Evolutionary conservation across 2,888 invertebrate genomes (phyloP).

Genomic region (Amiota mariae): DNA sequence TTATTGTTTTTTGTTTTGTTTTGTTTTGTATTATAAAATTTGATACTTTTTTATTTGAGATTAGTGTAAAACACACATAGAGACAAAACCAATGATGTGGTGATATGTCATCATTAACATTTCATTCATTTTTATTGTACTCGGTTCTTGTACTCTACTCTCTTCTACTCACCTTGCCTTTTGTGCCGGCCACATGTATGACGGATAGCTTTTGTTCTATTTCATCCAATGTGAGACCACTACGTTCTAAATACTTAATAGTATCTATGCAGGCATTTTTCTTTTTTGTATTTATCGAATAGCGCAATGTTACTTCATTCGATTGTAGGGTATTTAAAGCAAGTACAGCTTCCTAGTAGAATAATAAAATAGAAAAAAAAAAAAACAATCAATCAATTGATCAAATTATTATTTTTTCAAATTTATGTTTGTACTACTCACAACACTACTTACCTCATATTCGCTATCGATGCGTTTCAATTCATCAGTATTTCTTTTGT

Average conservation of each 20-base stretch:
- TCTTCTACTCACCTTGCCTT: slow-evolving; percentile 84
- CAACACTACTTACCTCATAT: slow-evolving; percentile 50
- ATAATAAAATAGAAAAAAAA: slow-evolving; percentile 15
- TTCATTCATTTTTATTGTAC: too few species aligned
- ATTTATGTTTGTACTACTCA: not conserved
- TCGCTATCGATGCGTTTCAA: slow-evolving; percentile 29
- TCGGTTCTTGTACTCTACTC: too few species aligned
- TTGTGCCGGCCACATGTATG: slow-evolving; percentile 97
- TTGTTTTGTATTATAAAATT: too few species aligned
- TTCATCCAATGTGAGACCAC: slow-evolving; percentile 79
- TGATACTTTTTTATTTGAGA: too few species aligned
- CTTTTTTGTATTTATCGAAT: slow-evolving; percentile 67
- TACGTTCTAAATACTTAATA: slow-evolving; percentile 77
- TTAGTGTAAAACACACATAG: too few species aligned
- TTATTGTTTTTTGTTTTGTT: too few species aligned
- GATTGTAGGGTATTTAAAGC: slow-evolving; percentile 83
- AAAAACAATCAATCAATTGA: not conserved
- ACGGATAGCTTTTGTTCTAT: slow-evolving; percentile 83
- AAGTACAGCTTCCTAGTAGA: slow-evolving; percentile 79
- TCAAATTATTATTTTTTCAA: not conserved
- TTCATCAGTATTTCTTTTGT: slow-evolving; percentile 3
- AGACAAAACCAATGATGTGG: too few species aligned
- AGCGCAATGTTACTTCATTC: slow-evolving; percentile 79
- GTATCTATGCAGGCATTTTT: slow-evolving; percentile 73
- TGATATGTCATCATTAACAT: too few species aligned